Evolutionary conservation across 2,113 vertebrate genomes (phyloP), one percentile per base, ranked within the genome.

Genomic region (Microtus montanus): DNA sequence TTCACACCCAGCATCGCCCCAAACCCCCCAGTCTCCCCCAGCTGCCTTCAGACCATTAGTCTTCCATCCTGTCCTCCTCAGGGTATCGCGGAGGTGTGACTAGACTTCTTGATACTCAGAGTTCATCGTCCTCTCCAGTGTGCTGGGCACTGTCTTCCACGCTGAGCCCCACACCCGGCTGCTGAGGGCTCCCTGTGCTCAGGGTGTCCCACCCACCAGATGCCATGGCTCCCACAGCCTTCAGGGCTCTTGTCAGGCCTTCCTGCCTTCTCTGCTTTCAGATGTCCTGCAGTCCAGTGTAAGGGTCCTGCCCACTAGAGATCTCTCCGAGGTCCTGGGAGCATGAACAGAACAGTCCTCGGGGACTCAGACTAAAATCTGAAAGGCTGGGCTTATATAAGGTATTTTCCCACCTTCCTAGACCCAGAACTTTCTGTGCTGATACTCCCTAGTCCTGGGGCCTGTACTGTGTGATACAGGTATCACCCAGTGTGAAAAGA

Each of bases 31-130:
- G 58, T 74, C 44, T 70, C 26, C 61, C 54, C 82, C 78, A n/a
- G 24, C 28, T 44, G 17, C 41, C 58, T 74, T 20, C 28, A 44
- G 26, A 91, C 22, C 41, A 6, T 20, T 28, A 52, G 30, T 89
- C 38, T 61, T 28, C 86, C 71, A 47, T n/a, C 44, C 54, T 64
- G 71, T 54, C 38, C 1, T 89, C 68, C 64, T 61, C 19, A 71
- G 66, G 14, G 1, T 33, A 58, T 30, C 14, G 5, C 58, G 61
- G 11, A 2, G 6, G 28, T 8, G 0, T 38, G 14, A 15, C 52
- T 0, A 9, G 8, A 54, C 41, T 61, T 26, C 54, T 52, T 1
- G 1, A 1, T 9, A 3, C 73, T 35, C 35, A 64, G 10, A 70
- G 22, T 47, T 20, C 8, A 88, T 0, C 38, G 2, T 35, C 38